Percentiles rank a stretch among this genome's conserved stretches.
Evolutionary conservation across 2,888 invertebrate genomes (phyloP).

Genomic region (Alviniconcha strummeri): DNA sequence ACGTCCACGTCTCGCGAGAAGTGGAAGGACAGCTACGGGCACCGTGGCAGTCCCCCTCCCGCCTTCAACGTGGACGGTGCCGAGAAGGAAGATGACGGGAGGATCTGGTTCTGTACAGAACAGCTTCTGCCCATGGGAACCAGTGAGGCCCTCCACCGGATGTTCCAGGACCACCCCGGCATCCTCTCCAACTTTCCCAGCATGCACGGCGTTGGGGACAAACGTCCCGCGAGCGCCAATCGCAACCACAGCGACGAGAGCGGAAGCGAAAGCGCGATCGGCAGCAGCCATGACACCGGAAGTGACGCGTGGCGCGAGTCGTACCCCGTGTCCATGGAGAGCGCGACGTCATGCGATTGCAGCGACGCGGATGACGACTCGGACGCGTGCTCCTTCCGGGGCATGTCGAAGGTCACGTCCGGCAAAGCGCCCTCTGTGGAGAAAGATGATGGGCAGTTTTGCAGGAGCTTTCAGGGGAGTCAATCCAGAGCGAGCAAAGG

Average conservation of each 20-base stretch:
- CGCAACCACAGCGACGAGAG: neutral
- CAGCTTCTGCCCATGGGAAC: neutral
- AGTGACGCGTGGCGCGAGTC: constrained; percentile 35
- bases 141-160: neutral
- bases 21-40: neutral
- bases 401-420: neutral
- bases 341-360: constrained; percentile 29
- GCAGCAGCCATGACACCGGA: constrained; percentile 31
- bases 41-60: neutral
- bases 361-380: constrained; percentile 38
- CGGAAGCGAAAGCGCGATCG: constrained; percentile 13
- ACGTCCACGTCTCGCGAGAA: no score
- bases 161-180: neutral
- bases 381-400: constrained; percentile 32
- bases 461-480: neutral
- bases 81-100: neutral
- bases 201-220: neutral
- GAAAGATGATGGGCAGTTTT: neutral
- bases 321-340: constrained; percentile 40
- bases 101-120: constrained; percentile 9
- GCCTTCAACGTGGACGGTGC: neutral
- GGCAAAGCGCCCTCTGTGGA: neutral
- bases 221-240: neutral
- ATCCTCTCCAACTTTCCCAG: neutral
- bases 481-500: neutral